phyloP scores from a whole-genome alignment of 2,888 invertebrate species.

The Phyllotreta cruciferae region DNA sequence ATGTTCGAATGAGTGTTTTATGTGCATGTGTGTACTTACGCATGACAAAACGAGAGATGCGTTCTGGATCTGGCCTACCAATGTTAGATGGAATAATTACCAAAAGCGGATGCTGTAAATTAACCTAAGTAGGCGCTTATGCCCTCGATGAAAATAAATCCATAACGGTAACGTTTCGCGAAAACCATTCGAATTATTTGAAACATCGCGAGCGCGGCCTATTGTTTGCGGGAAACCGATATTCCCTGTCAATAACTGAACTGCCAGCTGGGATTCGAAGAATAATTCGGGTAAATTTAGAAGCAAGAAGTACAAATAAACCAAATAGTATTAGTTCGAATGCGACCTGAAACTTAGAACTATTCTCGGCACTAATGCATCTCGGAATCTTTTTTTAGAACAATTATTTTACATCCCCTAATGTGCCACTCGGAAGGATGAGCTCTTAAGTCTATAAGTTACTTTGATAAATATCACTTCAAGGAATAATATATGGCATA shows the following conservation, averaged over 20 bases:
- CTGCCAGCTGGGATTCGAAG: no score
- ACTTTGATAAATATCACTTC: no score
- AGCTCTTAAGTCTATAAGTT: no score
- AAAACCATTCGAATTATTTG: background rate
- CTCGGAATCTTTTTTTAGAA: slow-evolving; percentile 11
- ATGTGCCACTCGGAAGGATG: no score
- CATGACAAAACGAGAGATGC: slow-evolving; percentile 15
- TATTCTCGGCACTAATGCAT: slow-evolving; percentile 10
- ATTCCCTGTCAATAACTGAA: no score
- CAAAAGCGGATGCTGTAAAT: slow-evolving; percentile 19
- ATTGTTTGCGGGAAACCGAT: no score
- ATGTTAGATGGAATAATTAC: slow-evolving; percentile 15
- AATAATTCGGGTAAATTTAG: no score
- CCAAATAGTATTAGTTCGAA: no score
- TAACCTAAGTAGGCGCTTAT: slow-evolving; percentile 8
- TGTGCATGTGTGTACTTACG: slow-evolving; percentile 14
- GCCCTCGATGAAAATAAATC: slow-evolving; percentile 8
- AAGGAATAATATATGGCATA: no score
- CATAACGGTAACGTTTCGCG: background rate
- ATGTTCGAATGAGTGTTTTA: background rate
- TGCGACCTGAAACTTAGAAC: background rate
- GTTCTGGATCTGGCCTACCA: background rate
- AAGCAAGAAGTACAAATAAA: no score
- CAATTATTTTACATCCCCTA: slow-evolving; percentile 13
- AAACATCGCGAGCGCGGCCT: no score